A percentile compares a stretch with the other conserved stretches of the same genome.
Evolutionary conservation across 30 jellyfish, hydroid and myxozoan genomes (phyloP).

Genomic region (Chrysaora quinquecirrha): DNA sequence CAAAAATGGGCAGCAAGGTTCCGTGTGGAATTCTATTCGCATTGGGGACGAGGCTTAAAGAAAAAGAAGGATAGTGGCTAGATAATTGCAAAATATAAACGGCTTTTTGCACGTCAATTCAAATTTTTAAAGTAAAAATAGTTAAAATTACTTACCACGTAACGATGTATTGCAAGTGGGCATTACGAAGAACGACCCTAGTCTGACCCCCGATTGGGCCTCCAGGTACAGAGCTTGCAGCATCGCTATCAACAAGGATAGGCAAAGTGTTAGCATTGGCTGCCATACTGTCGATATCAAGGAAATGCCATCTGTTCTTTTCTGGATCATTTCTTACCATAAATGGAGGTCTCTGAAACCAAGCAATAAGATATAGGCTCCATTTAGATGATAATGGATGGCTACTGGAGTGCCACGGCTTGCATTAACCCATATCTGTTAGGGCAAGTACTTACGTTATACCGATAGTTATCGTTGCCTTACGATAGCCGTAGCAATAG

Average conservation of each 20-base stretch:
- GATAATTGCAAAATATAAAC: too few relatives aligned
- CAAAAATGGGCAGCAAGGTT: too few relatives aligned
- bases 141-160: constrained; percentile 98
- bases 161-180: constrained; percentile 85
- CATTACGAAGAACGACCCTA: constrained; percentile 84
- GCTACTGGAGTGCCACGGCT: too few relatives aligned
- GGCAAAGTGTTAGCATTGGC: constrained; percentile 66
- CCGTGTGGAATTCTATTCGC: too few relatives aligned
- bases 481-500: too few relatives aligned
- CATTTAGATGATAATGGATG: neutral
- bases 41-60: too few relatives aligned
- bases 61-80: too few relatives aligned
- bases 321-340: constrained; percentile 60
- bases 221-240: constrained; percentile 82
- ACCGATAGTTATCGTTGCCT: too few relatives aligned
- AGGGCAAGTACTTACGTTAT: too few relatives aligned
- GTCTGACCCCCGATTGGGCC: constrained; percentile 99
- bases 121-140: too few relatives aligned
- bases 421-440: too few relatives aligned
- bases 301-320: constrained; percentile 78
- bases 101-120: too few relatives aligned
- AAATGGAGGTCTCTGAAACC: constrained; percentile 79
- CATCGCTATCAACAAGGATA: constrained; percentile 86
- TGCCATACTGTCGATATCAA: constrained; percentile 80
- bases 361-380: neutral